A percentile compares a stretch with the other conserved stretches of the same genome.
These are phyloP conservation scores for Lophotis ruficrista DNA, from an alignment of 2,113 vertebrate species.

Conservation along the genomic window DNA sequence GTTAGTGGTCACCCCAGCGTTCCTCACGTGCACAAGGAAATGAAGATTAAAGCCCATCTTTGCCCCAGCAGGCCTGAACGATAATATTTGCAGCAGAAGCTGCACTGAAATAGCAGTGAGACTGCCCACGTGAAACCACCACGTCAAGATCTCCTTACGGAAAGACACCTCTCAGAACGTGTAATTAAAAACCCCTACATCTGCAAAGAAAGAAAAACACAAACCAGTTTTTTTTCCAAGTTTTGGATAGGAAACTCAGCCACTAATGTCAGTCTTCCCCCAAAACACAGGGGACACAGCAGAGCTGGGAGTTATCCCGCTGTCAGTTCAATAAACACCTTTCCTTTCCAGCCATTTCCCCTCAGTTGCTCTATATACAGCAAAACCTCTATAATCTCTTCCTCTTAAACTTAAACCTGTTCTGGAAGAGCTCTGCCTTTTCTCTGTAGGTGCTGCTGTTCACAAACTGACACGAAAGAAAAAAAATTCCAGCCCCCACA, in stretches of 20 bases:
- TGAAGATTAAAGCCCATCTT: neutral
- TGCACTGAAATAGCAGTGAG: neutral
- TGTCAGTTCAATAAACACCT: neutral
- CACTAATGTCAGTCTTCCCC: neutral
- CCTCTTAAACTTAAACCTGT: neutral
- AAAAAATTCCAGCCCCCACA: neutral
- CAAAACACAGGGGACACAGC: neutral
- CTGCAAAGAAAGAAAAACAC: neutral
- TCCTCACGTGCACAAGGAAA: neutral
- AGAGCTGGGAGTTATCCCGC: neutral
- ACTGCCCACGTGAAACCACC: neutral
- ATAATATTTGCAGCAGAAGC: neutral
- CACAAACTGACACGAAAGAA: neutral
- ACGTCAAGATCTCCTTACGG: neutral
- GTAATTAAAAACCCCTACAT: neutral
- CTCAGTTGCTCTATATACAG: neutral
- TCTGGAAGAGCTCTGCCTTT: neutral
- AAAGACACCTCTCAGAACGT: neutral
- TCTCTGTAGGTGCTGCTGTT: neutral
- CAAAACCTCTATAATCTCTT: neutral
- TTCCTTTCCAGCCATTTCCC: neutral
- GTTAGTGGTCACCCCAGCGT: neutral
- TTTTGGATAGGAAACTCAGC: neutral
- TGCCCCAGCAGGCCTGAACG: neutral
- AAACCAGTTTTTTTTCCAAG: neutral